Conservation (phyloP, 2,888 invertebrate species). For the Hydrotaea diabolus region DNA sequence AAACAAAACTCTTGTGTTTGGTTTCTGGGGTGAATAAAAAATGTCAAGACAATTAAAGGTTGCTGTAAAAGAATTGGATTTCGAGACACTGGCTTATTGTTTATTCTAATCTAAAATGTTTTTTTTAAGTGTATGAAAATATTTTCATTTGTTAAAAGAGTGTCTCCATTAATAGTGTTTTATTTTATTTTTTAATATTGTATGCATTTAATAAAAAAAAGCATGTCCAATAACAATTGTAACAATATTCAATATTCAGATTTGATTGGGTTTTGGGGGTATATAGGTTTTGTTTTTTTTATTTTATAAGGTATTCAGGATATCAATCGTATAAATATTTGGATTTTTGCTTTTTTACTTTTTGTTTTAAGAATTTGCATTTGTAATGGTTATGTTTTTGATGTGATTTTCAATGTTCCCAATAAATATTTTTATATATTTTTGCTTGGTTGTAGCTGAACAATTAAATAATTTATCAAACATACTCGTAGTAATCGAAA, state of each 20-base stretch:
- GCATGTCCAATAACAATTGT: slow-evolving; percentile 65
- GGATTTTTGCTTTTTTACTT: slow-evolving; percentile 48
- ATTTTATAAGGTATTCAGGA: slow-evolving; percentile 69
- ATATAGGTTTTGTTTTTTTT: slow-evolving; percentile 46
- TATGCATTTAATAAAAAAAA: slow-evolving; percentile 63
- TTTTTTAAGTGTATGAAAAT: slow-evolving; percentile 69
- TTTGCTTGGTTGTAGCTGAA: too few species aligned
- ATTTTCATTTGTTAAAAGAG: slow-evolving; percentile 53
- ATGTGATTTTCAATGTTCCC: not conserved
- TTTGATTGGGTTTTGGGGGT: slow-evolving; percentile 60
- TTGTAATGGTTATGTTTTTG: not conserved
- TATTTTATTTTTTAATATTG: slow-evolving; percentile 53
- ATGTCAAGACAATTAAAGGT: too few species aligned
- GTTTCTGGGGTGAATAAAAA: too few species aligned
- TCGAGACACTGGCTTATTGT: slow-evolving; percentile 57
- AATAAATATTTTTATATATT: not conserved
- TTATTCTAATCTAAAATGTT: slow-evolving; percentile 75
- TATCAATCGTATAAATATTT: slow-evolving; percentile 72
- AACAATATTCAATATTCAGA: slow-evolving; percentile 66
- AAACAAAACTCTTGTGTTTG: too few species aligned
- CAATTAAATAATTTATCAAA: not conserved
- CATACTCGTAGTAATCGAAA: not conserved
- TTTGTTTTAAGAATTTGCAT: not conserved
- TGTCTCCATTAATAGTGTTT: slow-evolving; percentile 27
- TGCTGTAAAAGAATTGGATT: slow-evolving; percentile 24